phyloP scores from a whole-genome alignment of 2,888 invertebrate genomes.

The Molorchus minor region DNA sequence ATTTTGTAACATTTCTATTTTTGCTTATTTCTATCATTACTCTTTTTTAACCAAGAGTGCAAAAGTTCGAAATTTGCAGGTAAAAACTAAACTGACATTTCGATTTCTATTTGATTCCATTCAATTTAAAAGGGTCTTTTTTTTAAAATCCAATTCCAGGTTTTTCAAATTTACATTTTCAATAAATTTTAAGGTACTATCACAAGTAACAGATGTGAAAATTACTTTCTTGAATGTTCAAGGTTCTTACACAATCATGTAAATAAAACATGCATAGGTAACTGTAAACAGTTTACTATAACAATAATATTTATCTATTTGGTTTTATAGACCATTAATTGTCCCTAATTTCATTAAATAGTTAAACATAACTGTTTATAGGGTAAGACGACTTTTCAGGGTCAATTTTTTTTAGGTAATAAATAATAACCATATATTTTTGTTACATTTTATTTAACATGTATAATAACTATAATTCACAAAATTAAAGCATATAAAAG shows the following conservation, averaged over 20 bases:
- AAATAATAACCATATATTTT: slow-evolving; percentile 19
- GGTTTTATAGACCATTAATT: slow-evolving; percentile 2
- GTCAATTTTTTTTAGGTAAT: slow-evolving; percentile 3
- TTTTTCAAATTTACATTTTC: too few species aligned
- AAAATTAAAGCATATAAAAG: slow-evolving; percentile 49
- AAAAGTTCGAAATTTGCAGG: too few species aligned
- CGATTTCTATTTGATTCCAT: too few species aligned
- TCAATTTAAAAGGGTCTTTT: too few species aligned
- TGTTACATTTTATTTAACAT: slow-evolving; percentile 48
- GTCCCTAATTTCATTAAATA: slow-evolving; percentile 8
- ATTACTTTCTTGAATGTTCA: not conserved
- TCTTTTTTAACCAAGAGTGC: too few species aligned
- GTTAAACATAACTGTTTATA: slow-evolving; percentile 1
- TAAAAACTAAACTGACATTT: too few species aligned
- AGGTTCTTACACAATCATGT: not conserved
- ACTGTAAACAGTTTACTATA: not conserved
- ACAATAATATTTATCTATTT: not conserved
- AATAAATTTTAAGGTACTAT: too few species aligned
- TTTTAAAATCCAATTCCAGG: too few species aligned
- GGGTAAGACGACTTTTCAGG: not conserved
- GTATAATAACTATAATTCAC: slow-evolving; percentile 47
- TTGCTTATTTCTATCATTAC: too few species aligned
- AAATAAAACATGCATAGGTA: not conserved
- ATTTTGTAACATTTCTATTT: too few species aligned
- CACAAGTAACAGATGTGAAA: not conserved